Percentiles rank a stretch among this genome's conserved stretches.
Conservation (phyloP, 2,797 vertebrate species). For the Pseudocheirus occidentalis region DNA sequence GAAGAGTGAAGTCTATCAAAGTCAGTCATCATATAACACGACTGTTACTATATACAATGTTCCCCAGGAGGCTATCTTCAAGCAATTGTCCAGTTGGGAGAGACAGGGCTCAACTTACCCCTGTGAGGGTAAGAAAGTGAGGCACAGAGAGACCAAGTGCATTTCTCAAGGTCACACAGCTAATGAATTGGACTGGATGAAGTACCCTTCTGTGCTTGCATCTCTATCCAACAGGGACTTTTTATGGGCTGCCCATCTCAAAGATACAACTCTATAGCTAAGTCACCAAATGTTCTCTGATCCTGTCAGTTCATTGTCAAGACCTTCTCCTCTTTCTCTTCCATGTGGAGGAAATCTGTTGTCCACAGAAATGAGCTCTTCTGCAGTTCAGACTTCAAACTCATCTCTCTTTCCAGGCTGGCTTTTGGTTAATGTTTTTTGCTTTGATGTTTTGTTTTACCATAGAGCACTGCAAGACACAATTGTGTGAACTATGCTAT, state of each 20-base stretch:
- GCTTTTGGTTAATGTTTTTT: constrained; percentile 46
- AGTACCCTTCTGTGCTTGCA: not conserved
- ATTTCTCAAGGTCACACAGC: not conserved
- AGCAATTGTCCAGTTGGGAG: not conserved
- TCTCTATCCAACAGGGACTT: not conserved
- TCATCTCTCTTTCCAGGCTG: constrained; percentile 13
- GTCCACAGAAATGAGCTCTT: constrained; percentile 62
- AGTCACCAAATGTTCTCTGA: not conserved
- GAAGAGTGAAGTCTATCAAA: no score
- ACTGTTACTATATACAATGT: no score
- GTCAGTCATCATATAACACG: no score
- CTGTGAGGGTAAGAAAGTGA: not conserved
- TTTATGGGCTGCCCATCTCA: not conserved
- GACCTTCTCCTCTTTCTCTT: not conserved
- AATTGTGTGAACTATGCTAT: not conserved
- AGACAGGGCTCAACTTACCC: not conserved
- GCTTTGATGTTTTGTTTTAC: constrained; percentile 51
- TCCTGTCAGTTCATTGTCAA: not conserved
- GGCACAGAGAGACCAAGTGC: not conserved
- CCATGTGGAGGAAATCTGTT: constrained; percentile 38
- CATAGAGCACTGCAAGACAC: constrained; percentile 8
- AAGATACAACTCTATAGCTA: not conserved
- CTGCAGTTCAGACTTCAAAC: constrained; percentile 59
- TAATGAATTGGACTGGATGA: not conserved
- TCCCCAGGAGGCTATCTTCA: not conserved